A percentile compares a stretch with the other conserved stretches of the same genome.
These are phyloP conservation scores for Eumeta japonica DNA, from an alignment of 1,140 invertebrate species.

Conservation along the genomic window DNA sequence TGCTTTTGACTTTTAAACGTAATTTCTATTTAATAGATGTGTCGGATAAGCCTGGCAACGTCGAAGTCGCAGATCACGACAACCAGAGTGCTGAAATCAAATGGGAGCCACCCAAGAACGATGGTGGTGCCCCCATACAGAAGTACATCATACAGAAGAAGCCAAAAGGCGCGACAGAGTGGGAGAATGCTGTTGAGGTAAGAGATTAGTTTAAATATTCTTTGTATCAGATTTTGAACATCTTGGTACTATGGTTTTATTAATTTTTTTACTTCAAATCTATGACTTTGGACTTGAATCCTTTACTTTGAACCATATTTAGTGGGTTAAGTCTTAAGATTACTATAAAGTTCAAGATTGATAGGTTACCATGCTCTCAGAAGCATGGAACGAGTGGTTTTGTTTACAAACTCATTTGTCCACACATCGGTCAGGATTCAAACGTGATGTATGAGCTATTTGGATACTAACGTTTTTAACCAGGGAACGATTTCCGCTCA, in stretches of 20 bases:
- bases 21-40: slow-evolving; percentile 62
- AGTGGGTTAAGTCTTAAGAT: too few species aligned
- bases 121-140: slow-evolving; percentile 93
- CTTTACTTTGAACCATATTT: too few species aligned
- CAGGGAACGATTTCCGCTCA: too few species aligned
- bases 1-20: background rate
- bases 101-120: slow-evolving; percentile 87
- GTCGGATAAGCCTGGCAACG: slow-evolving; percentile 84
- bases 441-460: too few species aligned
- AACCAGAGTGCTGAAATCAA: slow-evolving; percentile 91
- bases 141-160: slow-evolving; percentile 99
- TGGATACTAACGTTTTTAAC: too few species aligned
- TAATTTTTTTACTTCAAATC: too few species aligned
- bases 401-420: too few species aligned
- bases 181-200: slow-evolving; percentile 55
- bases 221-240: background rate
- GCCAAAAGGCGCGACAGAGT: slow-evolving; percentile 48
- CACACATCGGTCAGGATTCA: too few species aligned
- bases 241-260: background rate
- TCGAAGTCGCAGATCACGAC: slow-evolving; percentile 89
- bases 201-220: background rate
- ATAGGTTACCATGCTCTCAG: too few species aligned
- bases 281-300: too few species aligned
- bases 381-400: too few species aligned
- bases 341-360: too few species aligned